Evolutionary conservation across 2,113 vertebrate genomes (phyloP).

Genomic region (Anarhynchus alexandrinus): DNA sequence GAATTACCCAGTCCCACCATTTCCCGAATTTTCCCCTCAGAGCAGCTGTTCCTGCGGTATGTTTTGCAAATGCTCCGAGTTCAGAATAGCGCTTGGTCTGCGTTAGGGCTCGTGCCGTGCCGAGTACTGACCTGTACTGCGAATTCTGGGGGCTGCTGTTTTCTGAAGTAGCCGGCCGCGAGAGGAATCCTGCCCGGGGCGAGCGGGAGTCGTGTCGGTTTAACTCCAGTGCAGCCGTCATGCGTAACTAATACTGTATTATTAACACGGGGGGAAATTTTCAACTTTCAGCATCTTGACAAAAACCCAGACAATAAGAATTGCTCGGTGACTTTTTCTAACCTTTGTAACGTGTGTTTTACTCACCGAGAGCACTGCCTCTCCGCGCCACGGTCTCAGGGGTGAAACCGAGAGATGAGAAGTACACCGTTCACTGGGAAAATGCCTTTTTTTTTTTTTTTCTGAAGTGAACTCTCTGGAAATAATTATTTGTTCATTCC

Average conservation of each 20-base stretch:
- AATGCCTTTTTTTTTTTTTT: neutral
- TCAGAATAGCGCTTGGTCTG: constrained; percentile 15
- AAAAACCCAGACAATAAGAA: constrained; percentile 67
- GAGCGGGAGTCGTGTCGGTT: constrained; percentile 61
- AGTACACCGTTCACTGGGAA: constrained; percentile 10
- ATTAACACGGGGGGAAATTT: constrained; percentile 76
- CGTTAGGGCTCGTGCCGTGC: neutral
- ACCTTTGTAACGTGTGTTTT: constrained; percentile 74
- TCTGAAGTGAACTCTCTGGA: neutral
- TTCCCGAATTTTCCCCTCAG: neutral
- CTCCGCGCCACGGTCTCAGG: constrained; percentile 34
- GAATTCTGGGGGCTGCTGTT: constrained; percentile 52
- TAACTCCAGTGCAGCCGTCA: constrained; percentile 67
- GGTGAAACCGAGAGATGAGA: constrained; percentile 36
- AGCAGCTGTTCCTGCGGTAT: neutral
- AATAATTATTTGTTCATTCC: neutral
- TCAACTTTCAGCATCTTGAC: constrained; percentile 70
- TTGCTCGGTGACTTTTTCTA: constrained; percentile 67
- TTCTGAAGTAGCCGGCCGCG: constrained; percentile 56
- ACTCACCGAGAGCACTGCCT: constrained; percentile 66
- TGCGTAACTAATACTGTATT: constrained; percentile 74
- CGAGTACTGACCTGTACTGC: constrained; percentile 30
- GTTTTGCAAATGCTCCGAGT: neutral
- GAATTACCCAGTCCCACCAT: no score
- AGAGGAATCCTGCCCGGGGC: constrained; percentile 36